Conservation (phyloP, 2,888 invertebrate genomes). For the Brachyptera risi region DNA sequence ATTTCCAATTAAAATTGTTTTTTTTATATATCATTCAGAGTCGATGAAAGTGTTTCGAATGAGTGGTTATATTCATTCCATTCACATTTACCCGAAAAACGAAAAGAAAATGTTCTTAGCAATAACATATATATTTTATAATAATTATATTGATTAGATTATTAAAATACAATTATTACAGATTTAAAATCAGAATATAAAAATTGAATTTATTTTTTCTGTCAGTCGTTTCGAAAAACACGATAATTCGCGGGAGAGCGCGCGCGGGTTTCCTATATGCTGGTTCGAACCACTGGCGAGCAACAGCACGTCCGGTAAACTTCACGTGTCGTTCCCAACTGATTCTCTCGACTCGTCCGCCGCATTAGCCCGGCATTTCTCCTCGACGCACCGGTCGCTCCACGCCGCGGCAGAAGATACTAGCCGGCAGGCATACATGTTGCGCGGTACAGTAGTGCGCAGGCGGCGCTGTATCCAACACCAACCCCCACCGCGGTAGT, state of each 20-base stretch:
- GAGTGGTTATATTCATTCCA: no score
- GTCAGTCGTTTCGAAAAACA: constrained; percentile 3
- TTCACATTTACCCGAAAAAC: no score
- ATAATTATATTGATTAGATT: no score
- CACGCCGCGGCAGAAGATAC: background rate
- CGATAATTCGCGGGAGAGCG: constrained; percentile 12
- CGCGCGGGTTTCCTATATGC: background rate
- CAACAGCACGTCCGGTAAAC: background rate
- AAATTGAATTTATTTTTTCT: no score
- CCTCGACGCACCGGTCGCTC: background rate
- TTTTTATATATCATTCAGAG: no score
- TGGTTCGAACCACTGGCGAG: background rate
- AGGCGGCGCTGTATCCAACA: background rate
- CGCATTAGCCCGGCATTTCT: no score
- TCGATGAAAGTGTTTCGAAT: no score
- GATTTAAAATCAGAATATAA: no score
- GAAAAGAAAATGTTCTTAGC: no score
- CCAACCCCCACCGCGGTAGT: background rate
- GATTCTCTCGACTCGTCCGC: background rate
- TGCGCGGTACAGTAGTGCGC: background rate
- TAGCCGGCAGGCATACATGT: background rate
- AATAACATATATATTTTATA: no score
- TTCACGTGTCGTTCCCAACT: background rate
- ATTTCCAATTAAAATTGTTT: no score
- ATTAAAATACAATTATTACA: no score